Base-by-base conservation (phyloP, 2,797 vertebrate species). In the Hyperoplus immaculatus region DNA sequence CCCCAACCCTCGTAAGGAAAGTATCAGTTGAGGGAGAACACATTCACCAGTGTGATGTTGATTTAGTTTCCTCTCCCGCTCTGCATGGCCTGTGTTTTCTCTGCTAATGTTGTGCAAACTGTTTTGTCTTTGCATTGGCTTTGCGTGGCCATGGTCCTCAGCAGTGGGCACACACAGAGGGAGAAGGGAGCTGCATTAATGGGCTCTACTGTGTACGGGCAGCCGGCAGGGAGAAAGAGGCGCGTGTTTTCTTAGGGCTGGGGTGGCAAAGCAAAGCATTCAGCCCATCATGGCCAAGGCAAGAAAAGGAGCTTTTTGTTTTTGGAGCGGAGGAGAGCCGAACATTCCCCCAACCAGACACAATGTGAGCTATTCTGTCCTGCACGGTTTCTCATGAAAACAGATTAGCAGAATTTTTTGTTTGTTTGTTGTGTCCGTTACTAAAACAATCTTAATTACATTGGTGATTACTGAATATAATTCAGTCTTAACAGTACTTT, bases 251-350 rank as follows among this genome's bases (percentile, higher is more conserved):
- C 96, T 97, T 98, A 97, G 96, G 96, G 96, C 95, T 94, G 94
- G 97, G 96, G 97, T 97, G 97, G 97, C 96, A 98, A 97, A 98
- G 97, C 96, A 97, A 97, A 98, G 96, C 96, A 97, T 98, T 98
- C 97, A 98, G 96, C 95, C 96, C 95, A 95, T 93, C 95, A 95
- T 93, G 83, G 95, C 94, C 94, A 93, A 77, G 14, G 83, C 75
- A 92, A 29, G 96, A 98, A 98, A 98, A 97, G 93, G 95, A 93
- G 95, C 94, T 97, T 98, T 98, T 97, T 99, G 97, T 98, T 96
- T 97, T 97, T 93, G 93, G 95, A 93, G 95, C 85, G 88, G 94
- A 95, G 94, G 94, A 94, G 96, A 96, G 95, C 95, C 89, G 89
- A 94, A 94, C 96, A 95, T 97, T 98, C 96, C 97, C 29, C 95